Conservation (phyloP, 2,113 vertebrate genomes). For the Micronycteris hirsuta region DNA sequence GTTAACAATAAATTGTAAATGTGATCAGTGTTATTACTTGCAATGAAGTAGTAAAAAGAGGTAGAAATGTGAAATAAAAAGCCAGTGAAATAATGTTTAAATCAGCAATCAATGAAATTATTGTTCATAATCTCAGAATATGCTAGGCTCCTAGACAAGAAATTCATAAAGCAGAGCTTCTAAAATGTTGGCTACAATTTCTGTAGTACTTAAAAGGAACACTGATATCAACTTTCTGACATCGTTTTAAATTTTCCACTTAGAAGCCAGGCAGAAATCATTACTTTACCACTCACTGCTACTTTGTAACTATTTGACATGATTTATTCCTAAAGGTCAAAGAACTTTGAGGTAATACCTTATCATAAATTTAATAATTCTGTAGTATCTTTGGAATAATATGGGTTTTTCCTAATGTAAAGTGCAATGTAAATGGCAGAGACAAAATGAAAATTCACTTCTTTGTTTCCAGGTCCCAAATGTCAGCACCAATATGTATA, state of each 20-base stretch:
- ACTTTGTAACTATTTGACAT: background rate
- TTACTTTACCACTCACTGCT: background rate
- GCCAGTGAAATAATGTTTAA: constrained; percentile 33
- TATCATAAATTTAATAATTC: background rate
- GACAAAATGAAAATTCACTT: background rate
- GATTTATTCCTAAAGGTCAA: constrained; percentile 1
- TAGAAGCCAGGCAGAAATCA: background rate
- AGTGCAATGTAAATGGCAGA: background rate
- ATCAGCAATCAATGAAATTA: constrained; percentile 36
- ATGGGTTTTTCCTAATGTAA: background rate
- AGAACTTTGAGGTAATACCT: background rate
- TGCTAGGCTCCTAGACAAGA: background rate
- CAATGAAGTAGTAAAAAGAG: background rate
- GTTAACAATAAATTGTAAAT: constrained; percentile 42
- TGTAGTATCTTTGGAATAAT: background rate
- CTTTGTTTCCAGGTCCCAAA: background rate
- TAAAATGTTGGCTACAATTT: constrained; percentile 9
- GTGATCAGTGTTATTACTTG: constrained; percentile 23
- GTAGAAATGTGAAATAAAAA: constrained; percentile 14
- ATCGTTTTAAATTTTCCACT: background rate
- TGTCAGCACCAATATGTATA: background rate
- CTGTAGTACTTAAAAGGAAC: background rate
- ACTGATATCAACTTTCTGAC: background rate
- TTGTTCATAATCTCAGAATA: background rate
- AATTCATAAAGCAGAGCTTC: constrained; percentile 1